Conservation (phyloP, 1,140 invertebrate species). For the Drosophila busckii region DNA sequence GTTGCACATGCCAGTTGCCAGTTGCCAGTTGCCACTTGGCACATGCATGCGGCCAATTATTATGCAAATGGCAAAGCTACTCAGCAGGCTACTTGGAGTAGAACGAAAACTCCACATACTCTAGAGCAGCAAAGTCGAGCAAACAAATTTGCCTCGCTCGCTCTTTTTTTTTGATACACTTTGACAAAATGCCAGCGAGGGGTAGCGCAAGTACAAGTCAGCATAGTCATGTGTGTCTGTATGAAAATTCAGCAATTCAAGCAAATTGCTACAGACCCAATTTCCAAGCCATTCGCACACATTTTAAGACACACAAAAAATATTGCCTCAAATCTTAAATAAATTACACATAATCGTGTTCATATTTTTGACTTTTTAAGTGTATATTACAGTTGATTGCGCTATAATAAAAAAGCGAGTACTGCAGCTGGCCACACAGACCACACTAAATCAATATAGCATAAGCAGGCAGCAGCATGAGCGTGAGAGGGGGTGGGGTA, state of each 20-base stretch:
- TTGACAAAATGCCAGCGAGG: too few relatives aligned
- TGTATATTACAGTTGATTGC: background rate
- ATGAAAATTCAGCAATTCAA: too few relatives aligned
- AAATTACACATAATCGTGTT: too few relatives aligned
- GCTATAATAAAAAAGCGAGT: conserved; percentile 8
- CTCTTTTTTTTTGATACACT: too few relatives aligned
- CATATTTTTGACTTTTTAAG: too few relatives aligned
- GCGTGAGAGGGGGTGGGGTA: conserved; percentile 13
- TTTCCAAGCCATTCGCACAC: too few relatives aligned
- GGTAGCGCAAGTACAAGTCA: too few relatives aligned
- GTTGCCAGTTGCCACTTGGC: conserved; percentile 7
- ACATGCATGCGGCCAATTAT: conserved; percentile 58
- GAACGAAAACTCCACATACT: conserved; percentile 30
- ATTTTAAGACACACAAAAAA: too few relatives aligned
- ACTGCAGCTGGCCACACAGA: conserved; percentile 5
- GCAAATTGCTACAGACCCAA: too few relatives aligned
- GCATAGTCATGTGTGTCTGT: too few relatives aligned
- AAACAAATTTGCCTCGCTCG: too few relatives aligned
- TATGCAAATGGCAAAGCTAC: conserved; percentile 72
- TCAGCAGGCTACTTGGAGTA: conserved; percentile 34
- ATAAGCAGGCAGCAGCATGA: background rate
- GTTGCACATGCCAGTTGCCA: background rate
- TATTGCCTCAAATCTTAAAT: too few relatives aligned
- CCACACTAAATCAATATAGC: conserved; percentile 69
- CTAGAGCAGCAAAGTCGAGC: conserved; percentile 43